Base-by-base conservation (phyloP, 2,888 invertebrate genomes). In the Rhogogaster chlorosoma region DNA sequence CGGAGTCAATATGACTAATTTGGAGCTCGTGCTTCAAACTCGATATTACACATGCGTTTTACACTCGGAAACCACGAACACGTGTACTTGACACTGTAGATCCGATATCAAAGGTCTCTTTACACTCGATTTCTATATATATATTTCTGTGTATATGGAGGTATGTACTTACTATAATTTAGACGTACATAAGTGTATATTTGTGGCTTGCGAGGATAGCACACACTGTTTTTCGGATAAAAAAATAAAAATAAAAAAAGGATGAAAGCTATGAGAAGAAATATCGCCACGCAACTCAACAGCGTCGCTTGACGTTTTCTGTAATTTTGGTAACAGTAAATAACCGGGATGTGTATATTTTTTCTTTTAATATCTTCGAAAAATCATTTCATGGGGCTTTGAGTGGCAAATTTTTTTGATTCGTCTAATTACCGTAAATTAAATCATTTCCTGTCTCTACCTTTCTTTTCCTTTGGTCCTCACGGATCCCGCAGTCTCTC, bases 101-200 rank as follows among this genome's bases (percentile, higher is more conserved):
- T 80, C 80, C 57, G 80, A 80, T 80, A 80, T 80, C 80, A 80
- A 80, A 80, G 80, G 9, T 80, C 36, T 77, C 26, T 77, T 29
- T 7, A 77, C 77, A 53, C 32, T 29, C 4, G 18, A 49, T 77
- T 77, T 77, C 77, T 77, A 53, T 49, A 45, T 77, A 45, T 77
- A 53, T 75, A 42, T 26, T 10, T 73, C 42, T 29, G 45, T 26
- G 29, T 64, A 12, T 3, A 15, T 45, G 15, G 1, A 42, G 12
- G 12, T 45, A 15, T 45, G 15, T 45, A 45, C 15, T 38, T 73
- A 22, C 3, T 61, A 22, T 26, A 61, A 61, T 26, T 61, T 61
- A 12, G 12, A 12, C 12, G 22, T 61, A 26, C 22, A 61, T 7
- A 22, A 3, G 26, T 1, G 26, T 61, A 61, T 61, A 10, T 26